Base-by-base conservation (phyloP, 1,140 invertebrate species). In the Marisa cornuarietis region DNA sequence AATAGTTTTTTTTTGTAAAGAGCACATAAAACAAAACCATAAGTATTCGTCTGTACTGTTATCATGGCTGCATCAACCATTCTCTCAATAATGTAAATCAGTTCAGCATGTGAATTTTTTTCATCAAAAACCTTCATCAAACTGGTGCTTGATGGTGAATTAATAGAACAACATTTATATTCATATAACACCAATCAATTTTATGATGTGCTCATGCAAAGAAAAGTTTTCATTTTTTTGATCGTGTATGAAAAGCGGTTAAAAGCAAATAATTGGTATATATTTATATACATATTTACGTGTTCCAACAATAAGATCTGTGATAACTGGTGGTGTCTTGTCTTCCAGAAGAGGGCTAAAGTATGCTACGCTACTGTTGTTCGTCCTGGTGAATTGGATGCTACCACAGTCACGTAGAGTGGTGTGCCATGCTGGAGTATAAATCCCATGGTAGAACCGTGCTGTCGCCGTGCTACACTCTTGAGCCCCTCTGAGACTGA, bases 371-470 rank as follows among this genome's bases (percentile, higher is more conserved):
- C 73, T 16, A 86, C 78, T 62, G 80, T 81, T 24, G 75, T 78
- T 22, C 86, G 75, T 16, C 84, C 85, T 22, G 85, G 84, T 13
- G 81, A 76, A 78, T 86, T 87, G 13, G 82, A 81, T 22, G 86
- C 85, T n/a, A 87, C 58, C 24, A 86, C 85, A 22, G 85, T 86
- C 24, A 86, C 78, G 74, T 83, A 83, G 8, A 87, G 71, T 16
- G 49, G 66, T 26, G 81, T 81, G n/a, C 82, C 81, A 51, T 86
- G 83, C 2, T 78, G 79, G 16, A 87, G 81, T 10, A 51, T 78
- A 9, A 87, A 71, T 18, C 75, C 81, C 18, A 72, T 76, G 24
- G 81, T 80, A 24, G 62, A 80, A 20, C 82, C 86, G 82, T 84
- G 84, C 24, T 80, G 83, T 52, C 76, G 76, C 18, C 71, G 62